A percentile compares a stretch with the other conserved stretches of the same genome.
Conservation (phyloP, 2,797 vertebrate genomes). For the Tapera naevia region DNA sequence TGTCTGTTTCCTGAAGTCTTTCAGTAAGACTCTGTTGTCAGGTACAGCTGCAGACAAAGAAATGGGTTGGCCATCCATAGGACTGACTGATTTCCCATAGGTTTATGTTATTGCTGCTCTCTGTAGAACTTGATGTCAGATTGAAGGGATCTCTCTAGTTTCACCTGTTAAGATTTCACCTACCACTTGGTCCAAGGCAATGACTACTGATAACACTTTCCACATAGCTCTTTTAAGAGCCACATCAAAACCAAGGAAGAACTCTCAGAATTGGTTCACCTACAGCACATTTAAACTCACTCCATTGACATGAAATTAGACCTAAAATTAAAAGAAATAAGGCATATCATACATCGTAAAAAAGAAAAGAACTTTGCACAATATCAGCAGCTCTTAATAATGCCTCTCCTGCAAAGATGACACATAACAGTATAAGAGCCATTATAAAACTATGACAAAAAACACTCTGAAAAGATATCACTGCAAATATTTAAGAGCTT, state of each 20-base stretch:
- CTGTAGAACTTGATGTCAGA: background rate
- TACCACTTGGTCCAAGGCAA: background rate
- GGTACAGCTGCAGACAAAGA: background rate
- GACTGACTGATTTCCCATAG: background rate
- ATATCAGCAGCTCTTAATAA: background rate
- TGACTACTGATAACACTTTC: background rate
- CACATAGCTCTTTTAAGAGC: background rate
- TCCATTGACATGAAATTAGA: background rate
- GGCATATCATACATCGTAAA: background rate
- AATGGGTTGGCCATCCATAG: background rate
- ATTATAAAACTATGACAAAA: background rate
- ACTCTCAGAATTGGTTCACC: background rate
- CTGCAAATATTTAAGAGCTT: background rate
- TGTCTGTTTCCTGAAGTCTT: background rate
- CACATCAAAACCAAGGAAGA: background rate
- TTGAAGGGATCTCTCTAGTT: background rate
- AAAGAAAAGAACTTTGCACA: background rate
- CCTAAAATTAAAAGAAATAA: background rate
- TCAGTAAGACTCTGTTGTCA: background rate
- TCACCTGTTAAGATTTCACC: background rate
- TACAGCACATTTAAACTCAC: background rate
- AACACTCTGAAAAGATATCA: background rate
- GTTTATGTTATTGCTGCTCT: background rate
- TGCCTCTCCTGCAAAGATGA: background rate
- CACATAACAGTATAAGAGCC: background rate